Evolutionary conservation across 2,888 invertebrate species (phyloP).

Genomic region (Ariolimax columbianus): DNA sequence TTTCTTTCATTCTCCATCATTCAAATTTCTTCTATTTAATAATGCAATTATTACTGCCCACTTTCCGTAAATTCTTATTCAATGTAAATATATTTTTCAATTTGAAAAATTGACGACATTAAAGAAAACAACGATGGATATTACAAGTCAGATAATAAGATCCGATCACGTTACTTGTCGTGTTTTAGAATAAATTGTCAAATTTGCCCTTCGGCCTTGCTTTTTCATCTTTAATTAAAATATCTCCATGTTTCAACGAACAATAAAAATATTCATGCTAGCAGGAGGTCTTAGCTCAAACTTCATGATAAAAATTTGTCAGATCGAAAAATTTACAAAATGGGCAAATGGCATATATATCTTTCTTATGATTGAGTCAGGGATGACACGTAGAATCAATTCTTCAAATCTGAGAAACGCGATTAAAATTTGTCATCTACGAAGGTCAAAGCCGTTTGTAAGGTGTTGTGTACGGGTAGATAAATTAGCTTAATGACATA

Average conservation of each 20-base stretch:
- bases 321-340: not conserved
- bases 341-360: not conserved
- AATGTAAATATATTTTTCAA: not conserved
- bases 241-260: not conserved
- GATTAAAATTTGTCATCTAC: too few relatives aligned
- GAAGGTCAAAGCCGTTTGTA: too few relatives aligned
- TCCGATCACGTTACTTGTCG: conserved; percentile 10
- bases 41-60: not conserved
- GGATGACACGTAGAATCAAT: too few relatives aligned
- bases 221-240: conserved; percentile 3
- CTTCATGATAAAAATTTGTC: not conserved
- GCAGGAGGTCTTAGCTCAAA: not conserved
- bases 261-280: not conserved
- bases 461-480: too few relatives aligned
- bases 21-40: not conserved
- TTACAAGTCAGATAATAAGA: not conserved
- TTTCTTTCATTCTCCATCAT: not conserved
- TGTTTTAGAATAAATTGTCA: conserved; percentile 25
- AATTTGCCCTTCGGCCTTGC: not conserved
- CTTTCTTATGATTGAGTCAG: not conserved
- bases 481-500: too few relatives aligned
- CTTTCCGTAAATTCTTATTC: not conserved
- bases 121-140: not conserved
- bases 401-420: too few relatives aligned
- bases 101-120: not conserved